Base-by-base conservation (phyloP, 2,797 vertebrate genomes). In the Gymnothorax reevesii region DNA sequence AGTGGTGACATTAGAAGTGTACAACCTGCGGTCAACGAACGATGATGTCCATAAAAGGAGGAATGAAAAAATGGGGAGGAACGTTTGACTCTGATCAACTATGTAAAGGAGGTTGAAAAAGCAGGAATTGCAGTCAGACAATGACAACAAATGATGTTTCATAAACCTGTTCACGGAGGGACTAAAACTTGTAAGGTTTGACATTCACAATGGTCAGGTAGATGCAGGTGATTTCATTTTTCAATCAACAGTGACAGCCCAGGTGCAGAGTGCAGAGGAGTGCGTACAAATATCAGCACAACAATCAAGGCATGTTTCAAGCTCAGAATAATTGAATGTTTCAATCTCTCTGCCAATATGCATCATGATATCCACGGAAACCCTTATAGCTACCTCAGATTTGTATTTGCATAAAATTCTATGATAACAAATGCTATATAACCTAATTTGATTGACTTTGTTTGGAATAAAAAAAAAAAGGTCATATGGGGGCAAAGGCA, bases 41-140 rank as follows among this genome's bases (percentile, higher is more conserved):
- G 85, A 82, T 64, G 59, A 57, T 60, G 59, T 15, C 59, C 10
- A 60, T 60, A 60, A 60, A 82, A 82, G 73, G 75, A 86, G 79
- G 62, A 83, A 86, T 83, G 57, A 79, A 83, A 86, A 83, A n/a
- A 86, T 59, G 80, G n/a, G 71, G 73, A 25, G 27, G 77, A 86
- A 79, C n/a, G 85, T 83, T 86, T 27, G 12, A 60, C 15, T 60
- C 59, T 13, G 12, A 60, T 60, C 59, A 60, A 60, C 59, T 60
- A 60, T 60, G 59, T 60, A 12, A 60, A 12, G 12, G 59, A 60
- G 59, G 59, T 12, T 60, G 59, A 60, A 60, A 60, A 60, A 82
- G 57, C 17, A 52, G 62, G 83, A 71, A 84, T 69, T 73, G 73
- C 84, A 54, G 84, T 85, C 84, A 85, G 33, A 85, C 84, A 25